Base-by-base conservation (phyloP, 2,888 invertebrate species). In the Buathra laborator region DNA sequence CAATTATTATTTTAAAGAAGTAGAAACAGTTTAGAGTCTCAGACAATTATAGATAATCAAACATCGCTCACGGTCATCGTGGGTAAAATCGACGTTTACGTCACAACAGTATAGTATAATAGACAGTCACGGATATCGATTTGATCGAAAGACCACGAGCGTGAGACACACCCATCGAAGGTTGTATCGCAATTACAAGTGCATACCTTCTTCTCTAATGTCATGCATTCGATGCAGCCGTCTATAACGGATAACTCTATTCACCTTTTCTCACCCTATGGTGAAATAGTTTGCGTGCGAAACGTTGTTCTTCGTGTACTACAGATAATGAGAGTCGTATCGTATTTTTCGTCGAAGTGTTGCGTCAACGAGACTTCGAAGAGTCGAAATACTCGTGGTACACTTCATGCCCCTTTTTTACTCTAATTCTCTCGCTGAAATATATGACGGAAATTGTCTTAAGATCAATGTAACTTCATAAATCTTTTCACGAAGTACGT, bases 141-240 rank as follows among this genome's bases (percentile, higher is more conserved):
- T 62, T 4, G 67, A 48, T 72, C 67, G 48, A 68, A 48, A 19
- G 44, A 16, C n/a, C 48, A 44, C 43, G 59, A 76, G 64, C 76
- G 76, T 76, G 81, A 53, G 81, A 29, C 82, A 72, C 78, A 75
- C 66, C 78, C 78, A 64, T 5, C 43, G 82, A 78, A 83, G 82
- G 67, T 72, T 72, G 37, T 66, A 67, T 72, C 68, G 37, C 44
- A 46, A 70, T 16, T 29, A 44, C 59, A 9, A 19, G 59, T 44
- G 43, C 72, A 62, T 62, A 74, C 59, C 74, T 74, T 74, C 74
- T 75, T 79, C 79, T 51, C 46, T 51, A 79, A 79, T 74, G 68
- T 44, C 68, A 79, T 62, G 51, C 32, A 66, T 19, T 62, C 44
- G 67, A 79, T 79, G 44, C 37, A 9, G 46, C 14, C 68, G 24